These are phyloP conservation scores for Pseudomugil gertrudae DNA, from an alignment of 2,797 vertebrate genomes.

Conservation along the genomic window DNA sequence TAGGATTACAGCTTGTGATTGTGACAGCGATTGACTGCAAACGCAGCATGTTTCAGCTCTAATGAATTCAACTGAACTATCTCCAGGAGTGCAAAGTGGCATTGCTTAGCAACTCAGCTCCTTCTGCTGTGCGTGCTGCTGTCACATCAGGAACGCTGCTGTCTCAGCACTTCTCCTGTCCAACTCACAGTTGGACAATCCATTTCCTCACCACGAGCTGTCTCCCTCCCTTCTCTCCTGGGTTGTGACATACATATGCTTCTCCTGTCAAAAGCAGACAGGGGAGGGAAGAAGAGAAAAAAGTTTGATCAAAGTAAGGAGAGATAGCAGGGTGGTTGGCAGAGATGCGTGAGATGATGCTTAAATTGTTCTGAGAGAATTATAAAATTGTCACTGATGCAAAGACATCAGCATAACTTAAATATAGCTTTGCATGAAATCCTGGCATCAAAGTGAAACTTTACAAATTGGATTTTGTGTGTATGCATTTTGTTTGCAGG, in stretches of 20 bases:
- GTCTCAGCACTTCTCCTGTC: constrained; percentile 55
- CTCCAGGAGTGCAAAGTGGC: constrained; percentile 28
- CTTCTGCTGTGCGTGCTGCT: constrained; percentile 24
- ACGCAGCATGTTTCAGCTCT: neutral
- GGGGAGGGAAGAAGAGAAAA: constrained; percentile 10
- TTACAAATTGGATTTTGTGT: neutral
- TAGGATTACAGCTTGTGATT: constrained; percentile 58
- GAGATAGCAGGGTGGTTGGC: neutral
- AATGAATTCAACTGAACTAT: constrained; percentile 51
- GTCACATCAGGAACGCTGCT: constrained; percentile 45
- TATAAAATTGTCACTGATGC: neutral
- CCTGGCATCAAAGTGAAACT: neutral
- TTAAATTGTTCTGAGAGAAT: neutral
- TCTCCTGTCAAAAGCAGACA: constrained; percentile 41
- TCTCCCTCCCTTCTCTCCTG: constrained; percentile 32
- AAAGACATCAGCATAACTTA: neutral
- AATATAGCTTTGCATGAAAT: too few species aligned
- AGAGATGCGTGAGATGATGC: constrained; percentile 11
- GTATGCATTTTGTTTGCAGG: too few species aligned
- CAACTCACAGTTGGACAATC: constrained; percentile 65
- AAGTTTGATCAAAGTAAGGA: neutral
- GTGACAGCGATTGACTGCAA: constrained; percentile 42
- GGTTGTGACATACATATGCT: constrained; percentile 53
- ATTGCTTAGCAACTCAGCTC: constrained; percentile 43
- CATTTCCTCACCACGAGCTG: constrained; percentile 48